Evolutionary conservation across 2,888 invertebrate genomes (phyloP).

Genomic region (Tenodera sinensis): DNA sequence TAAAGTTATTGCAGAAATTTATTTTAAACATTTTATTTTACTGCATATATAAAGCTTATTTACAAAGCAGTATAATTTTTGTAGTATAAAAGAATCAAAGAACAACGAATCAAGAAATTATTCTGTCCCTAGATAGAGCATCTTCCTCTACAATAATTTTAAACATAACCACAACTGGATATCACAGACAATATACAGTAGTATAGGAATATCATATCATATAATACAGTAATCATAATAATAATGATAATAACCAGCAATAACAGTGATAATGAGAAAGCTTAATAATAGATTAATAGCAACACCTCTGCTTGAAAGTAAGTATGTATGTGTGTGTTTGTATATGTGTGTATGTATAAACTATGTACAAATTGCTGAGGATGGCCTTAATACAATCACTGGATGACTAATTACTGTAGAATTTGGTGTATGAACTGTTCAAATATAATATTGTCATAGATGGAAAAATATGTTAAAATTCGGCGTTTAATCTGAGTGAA

Average conservation of each 20-base stretch:
- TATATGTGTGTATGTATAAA: background rate
- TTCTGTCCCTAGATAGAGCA: background rate
- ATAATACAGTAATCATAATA: background rate
- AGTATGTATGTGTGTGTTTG: background rate
- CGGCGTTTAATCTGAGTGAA: background rate
- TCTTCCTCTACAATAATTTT: background rate
- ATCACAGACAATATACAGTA: conserved; percentile 9
- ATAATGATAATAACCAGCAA: background rate
- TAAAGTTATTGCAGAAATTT: background rate
- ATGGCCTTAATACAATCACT: background rate
- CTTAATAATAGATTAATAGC: background rate
- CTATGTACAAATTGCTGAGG: background rate
- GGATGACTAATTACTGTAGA: background rate
- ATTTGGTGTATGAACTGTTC: background rate
- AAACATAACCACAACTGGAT: conserved; percentile 9
- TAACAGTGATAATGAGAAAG: conserved; percentile 4
- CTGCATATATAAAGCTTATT: background rate
- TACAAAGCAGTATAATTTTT: background rate
- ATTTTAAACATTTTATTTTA: too few species aligned
- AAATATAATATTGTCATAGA: background rate
- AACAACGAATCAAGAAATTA: background rate
- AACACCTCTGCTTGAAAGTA: conserved; percentile 5
- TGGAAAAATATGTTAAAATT: background rate
- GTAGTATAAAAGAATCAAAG: background rate
- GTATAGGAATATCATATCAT: background rate